Evolutionary conservation across 2,113 vertebrate species (phyloP), one percentile per base, ranked within the genome.

Genomic region (Halichoeres trimaculatus): DNA sequence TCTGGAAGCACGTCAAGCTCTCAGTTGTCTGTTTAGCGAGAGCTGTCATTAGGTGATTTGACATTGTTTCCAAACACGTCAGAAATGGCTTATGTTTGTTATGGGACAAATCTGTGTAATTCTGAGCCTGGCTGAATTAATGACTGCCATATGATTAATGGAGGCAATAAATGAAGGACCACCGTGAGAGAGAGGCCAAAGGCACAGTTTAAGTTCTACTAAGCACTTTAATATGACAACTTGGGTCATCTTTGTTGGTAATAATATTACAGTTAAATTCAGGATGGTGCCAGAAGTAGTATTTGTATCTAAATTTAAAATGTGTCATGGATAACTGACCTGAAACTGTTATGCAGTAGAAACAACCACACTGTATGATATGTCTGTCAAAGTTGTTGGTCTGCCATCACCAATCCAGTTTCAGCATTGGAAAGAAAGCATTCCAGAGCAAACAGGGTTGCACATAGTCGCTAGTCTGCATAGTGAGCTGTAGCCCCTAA

Each of bases 111-210:
- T 86, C 71, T 1, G 12, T 68, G 56, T 51, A 43, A 67, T 80
- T 73, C 54, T 66, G 48, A 61, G 52, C 47, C 66, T 24, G 61
- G 54, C 45, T 60, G 67, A 76, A 91, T 82, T 85, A 88, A 90
- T 89, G 70, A 70, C 67, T 89, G 65, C 85, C 79, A 80, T 19
- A 80, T 92, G 88, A 90, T 89, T 89, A 89, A 90, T 86, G 56
- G 66, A 68, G 59, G 81, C 45, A 78, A 78, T 70, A 87, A 67
- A 80, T 77, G 65, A 85, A 58, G 56, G 88, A 89, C 88, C 89
- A 90, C 88, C 85, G 35, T 74, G 88, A 81, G 40, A 52, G 81
- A 75, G 76, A 50, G 63, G 16, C 47, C 45, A 10, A 65, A 30
- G 35, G 30, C 41, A 41, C 56, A 14, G 26, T 0, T 9, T 0